These are phyloP conservation scores for Kryphioiulus occultus DNA, from an alignment of 2,888 invertebrate species.

Conservation along the genomic window DNA sequence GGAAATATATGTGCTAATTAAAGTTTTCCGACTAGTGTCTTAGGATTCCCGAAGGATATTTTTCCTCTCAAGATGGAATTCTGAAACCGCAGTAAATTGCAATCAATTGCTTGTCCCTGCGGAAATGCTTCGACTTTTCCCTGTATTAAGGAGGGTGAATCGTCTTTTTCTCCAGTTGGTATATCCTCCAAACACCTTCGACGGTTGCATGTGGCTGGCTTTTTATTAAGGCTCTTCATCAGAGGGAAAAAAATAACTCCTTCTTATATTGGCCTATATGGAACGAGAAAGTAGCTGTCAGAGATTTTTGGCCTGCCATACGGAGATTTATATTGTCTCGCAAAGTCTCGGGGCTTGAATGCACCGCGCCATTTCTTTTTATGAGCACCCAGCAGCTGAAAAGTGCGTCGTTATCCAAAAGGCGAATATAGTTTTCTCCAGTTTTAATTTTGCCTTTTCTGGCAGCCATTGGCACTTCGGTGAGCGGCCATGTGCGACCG, in stretches of 20 bases:
- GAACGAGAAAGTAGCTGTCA: slow-evolving; percentile 18
- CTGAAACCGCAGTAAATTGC: slow-evolving; percentile 25
- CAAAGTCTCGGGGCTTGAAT: slow-evolving; percentile 1
- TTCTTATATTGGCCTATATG: slow-evolving; percentile 18
- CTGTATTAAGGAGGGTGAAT: slow-evolving; percentile 4
- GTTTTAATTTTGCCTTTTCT: slow-evolving; percentile 13
- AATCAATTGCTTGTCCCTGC: slow-evolving; percentile 25
- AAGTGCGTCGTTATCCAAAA: slow-evolving; percentile 26
- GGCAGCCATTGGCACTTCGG: not conserved
- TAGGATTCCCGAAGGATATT: slow-evolving; percentile 24
- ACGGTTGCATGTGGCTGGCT: not conserved
- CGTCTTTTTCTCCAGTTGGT: not conserved
- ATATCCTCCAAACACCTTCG: not conserved
- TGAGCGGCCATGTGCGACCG: slow-evolving; percentile 35
- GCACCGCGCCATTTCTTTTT: slow-evolving; percentile 35
- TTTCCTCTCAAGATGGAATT: not conserved
- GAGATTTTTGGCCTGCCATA: slow-evolving; percentile 30
- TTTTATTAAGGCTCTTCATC: slow-evolving; percentile 35
- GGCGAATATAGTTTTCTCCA: slow-evolving; percentile 11
- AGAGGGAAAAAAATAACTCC: not conserved
- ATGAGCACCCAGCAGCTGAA: slow-evolving; percentile 7
- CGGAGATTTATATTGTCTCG: slow-evolving; percentile 26
- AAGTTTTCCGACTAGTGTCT: slow-evolving; percentile 12
- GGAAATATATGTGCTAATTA: slow-evolving; percentile 35
- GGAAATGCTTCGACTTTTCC: not conserved